Conservation (phyloP, 2,797 vertebrate genomes). For the Fundulus diaphanus region DNA sequence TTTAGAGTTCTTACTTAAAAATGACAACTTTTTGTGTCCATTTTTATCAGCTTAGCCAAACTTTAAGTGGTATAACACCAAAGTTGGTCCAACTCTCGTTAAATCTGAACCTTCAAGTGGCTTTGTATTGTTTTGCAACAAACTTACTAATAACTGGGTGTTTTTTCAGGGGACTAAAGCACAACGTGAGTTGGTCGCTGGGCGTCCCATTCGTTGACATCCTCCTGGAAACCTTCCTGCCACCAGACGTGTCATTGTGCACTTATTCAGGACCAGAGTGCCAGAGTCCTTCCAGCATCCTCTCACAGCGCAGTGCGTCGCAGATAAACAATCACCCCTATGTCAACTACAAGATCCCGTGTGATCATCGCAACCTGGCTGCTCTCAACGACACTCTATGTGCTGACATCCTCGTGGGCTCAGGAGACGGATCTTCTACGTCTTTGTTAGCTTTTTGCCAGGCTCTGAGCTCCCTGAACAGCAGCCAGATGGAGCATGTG, state of each 20-base stretch:
- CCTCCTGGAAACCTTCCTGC: constrained; percentile 68
- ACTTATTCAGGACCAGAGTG: constrained; percentile 66
- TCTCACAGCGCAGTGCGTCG: constrained; percentile 40
- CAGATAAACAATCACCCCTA: background rate
- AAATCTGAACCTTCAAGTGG: background rate
- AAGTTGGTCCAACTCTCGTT: background rate
- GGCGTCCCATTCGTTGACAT: constrained; percentile 73
- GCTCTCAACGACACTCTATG: constrained; percentile 79
- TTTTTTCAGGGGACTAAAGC: constrained; percentile 78
- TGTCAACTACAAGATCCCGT: constrained; percentile 38
- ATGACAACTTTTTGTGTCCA: background rate
- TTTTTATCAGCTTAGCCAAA: background rate
- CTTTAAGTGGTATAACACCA: background rate
- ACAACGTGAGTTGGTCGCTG: constrained; percentile 85
- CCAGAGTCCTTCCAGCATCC: constrained; percentile 30
- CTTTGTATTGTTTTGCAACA: background rate
- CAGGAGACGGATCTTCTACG: constrained; percentile 30
- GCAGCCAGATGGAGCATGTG: constrained; percentile 54
- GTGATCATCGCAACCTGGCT: constrained; percentile 67
- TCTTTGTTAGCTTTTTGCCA: constrained; percentile 69
- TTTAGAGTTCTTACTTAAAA: too few relatives aligned
- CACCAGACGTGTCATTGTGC: constrained; percentile 54
- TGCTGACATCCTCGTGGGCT: constrained; percentile 53
- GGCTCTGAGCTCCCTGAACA: constrained; percentile 64
- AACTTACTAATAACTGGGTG: background rate